A percentile compares a stretch with the other conserved stretches of the same genome.
Conservation (phyloP, 2,113 vertebrate genomes). For the Brachyhypopomus occidentalis region DNA sequence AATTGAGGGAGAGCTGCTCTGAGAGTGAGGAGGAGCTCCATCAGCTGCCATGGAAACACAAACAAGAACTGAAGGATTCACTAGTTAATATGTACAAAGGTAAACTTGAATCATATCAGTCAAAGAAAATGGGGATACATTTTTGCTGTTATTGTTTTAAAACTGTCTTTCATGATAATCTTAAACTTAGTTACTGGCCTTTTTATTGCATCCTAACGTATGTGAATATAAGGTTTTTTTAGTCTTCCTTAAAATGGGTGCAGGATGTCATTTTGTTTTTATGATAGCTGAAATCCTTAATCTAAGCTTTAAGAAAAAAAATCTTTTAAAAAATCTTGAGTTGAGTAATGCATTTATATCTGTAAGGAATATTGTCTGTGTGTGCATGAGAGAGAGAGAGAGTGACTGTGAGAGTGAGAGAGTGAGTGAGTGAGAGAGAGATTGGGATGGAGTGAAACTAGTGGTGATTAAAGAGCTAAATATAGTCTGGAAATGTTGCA, state of each 20-base stretch:
- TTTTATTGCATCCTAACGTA: neutral
- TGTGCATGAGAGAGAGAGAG: neutral
- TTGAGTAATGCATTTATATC: neutral
- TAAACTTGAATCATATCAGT: slow-evolving; percentile 19
- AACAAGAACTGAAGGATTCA: slow-evolving; percentile 63
- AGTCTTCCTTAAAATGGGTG: neutral
- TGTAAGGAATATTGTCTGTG: neutral
- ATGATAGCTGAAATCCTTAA: neutral
- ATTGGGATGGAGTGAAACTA: neutral
- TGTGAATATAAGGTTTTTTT: neutral
- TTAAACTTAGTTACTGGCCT: too few species aligned
- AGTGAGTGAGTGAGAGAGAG: neutral
- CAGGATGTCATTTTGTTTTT: neutral
- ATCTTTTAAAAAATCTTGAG: too few species aligned
- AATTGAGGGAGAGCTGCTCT: slow-evolving; percentile 59
- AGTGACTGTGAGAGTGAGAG: neutral
- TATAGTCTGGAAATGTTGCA: neutral
- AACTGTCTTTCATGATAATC: neutral
- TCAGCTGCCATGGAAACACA: slow-evolving; percentile 49
- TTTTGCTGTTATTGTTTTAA: neutral
- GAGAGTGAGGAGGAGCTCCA: slow-evolving; percentile 49
- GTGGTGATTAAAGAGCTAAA: neutral
- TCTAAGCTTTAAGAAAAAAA: neutral
- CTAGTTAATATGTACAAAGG: slow-evolving; percentile 70
- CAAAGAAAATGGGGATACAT: neutral